These are phyloP conservation scores for Selenia dentaria DNA, from an alignment of 2,888 invertebrate species.

Conservation along the genomic window DNA sequence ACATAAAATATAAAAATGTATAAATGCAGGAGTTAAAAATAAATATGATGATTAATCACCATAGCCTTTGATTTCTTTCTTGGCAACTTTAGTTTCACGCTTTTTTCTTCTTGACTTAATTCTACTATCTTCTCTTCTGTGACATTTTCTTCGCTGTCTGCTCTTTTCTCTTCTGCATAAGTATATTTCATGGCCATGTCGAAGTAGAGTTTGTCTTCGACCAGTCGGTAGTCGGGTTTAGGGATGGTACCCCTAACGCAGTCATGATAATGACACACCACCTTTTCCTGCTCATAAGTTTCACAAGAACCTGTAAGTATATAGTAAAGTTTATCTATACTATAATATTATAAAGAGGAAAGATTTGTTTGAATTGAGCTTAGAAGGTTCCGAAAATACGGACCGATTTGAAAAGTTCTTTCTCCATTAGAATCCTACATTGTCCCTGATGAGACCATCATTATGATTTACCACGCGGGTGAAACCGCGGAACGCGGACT, in stretches of 20 bases:
- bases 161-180: constrained; percentile 46
- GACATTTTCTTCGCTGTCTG: constrained; percentile 24
- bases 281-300: constrained; percentile 85
- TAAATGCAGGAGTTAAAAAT: constrained; percentile 59
- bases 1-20: too few species aligned
- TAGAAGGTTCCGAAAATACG: too few species aligned
- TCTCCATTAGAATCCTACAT: too few species aligned
- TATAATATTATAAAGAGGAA: too few species aligned
- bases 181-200: constrained; percentile 70
- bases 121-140: constrained; percentile 21
- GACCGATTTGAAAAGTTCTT: too few species aligned
- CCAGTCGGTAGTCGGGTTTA: constrained; percentile 70
- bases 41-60: constrained; percentile 78
- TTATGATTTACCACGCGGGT: too few species aligned
- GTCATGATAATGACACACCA: constrained; percentile 85
- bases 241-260: constrained; percentile 75
- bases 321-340: too few species aligned
- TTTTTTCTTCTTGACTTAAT: constrained; percentile 30
- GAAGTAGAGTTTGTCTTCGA: constrained; percentile 74
- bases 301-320: constrained; percentile 85
- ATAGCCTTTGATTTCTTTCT: constrained; percentile 69
- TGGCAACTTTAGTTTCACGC: constrained; percentile 45
- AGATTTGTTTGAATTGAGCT: too few species aligned
- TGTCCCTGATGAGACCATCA: too few species aligned
- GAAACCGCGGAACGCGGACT: too few species aligned